Evolutionary conservation across 2,888 invertebrate species (phyloP), one percentile per base, ranked within the genome.

Genomic region (Phengaris arion): DNA sequence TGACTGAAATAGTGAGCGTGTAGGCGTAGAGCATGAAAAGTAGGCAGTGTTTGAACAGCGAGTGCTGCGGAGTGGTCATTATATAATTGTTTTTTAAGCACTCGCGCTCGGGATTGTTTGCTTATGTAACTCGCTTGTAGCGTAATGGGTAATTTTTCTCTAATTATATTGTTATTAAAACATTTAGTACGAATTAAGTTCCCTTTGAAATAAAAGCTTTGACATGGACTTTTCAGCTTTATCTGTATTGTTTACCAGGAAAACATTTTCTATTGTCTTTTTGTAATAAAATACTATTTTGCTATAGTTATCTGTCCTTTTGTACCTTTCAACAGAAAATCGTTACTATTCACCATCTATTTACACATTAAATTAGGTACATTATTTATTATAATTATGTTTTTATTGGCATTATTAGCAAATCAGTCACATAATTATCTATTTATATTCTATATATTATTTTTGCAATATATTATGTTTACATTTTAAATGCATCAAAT

Each of bases 21-120:
- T 92, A 93, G 93, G 93, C 93, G 93, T 93, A 89, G 86, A 85
- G 89, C 86, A 91, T 92, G 92, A 92, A 93, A 92, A 93, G 93
- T 92, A 92, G 93, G 93, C 91, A 92, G 91, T 86, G 88, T 87
- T 87, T 84, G 91, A 85, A 91, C 88, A 91, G 82, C 80, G 86
- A 83, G 81, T 79, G 78, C 83, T 81, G 85, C 89, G 86, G 91
- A 92, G 91, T 86, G 88, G 89, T 82, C 82, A 84, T 89, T 89
- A 86, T 86, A 79, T 86, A 81, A 82, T 82, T 82, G 81, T 81
- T 82, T 82, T 81, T 81, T 81, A 76, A 79, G 76, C 75, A 78
- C 77, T 78, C 79, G 79, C 78, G 81, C 80, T 80, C 79, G 79
- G 79, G 69, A 70, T 81, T 81, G 79, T 80, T 75, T 74, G 74